Conservation (phyloP, 2,888 invertebrate genomes). For the Itoplectis maculator region DNA sequence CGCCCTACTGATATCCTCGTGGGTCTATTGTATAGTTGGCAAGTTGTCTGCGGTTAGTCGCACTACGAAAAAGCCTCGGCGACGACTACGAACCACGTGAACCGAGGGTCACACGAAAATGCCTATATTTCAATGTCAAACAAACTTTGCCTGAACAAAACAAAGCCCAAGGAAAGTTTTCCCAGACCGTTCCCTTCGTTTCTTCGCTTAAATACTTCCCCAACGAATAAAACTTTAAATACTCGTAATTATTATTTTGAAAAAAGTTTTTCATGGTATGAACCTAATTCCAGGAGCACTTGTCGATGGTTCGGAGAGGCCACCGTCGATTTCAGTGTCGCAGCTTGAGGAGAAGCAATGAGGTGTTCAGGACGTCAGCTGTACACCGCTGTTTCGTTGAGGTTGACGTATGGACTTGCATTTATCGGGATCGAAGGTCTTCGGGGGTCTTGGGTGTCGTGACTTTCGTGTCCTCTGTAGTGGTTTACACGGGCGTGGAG, state of each 20-base stretch:
- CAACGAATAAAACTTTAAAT: no score
- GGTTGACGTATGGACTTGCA: constrained; percentile 77
- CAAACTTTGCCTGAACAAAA: neutral
- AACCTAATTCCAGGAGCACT: neutral
- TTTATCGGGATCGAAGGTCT: constrained; percentile 77
- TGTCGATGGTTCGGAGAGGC: neutral
- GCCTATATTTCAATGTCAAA: neutral
- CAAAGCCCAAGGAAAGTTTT: neutral
- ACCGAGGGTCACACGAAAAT: neutral
- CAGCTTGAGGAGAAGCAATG: neutral
- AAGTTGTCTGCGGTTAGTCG: neutral
- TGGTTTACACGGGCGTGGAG: constrained; percentile 61
- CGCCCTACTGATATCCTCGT: neutral
- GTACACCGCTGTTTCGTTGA: constrained; percentile 34
- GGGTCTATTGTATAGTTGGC: neutral
- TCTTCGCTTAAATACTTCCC: no score
- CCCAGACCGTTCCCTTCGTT: no score
- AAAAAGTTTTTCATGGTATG: neutral
- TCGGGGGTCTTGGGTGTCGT: constrained; percentile 25
- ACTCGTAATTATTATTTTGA: no score
- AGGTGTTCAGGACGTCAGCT: constrained; percentile 12
- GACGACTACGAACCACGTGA: neutral
- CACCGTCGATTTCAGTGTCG: neutral
- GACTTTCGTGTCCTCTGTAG: constrained; percentile 59
- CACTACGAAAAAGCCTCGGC: neutral